Percentiles rank a stretch among this genome's conserved stretches.
phyloP scores from a whole-genome alignment of 2,888 invertebrate species.

The Osmoderma eremita region DNA sequence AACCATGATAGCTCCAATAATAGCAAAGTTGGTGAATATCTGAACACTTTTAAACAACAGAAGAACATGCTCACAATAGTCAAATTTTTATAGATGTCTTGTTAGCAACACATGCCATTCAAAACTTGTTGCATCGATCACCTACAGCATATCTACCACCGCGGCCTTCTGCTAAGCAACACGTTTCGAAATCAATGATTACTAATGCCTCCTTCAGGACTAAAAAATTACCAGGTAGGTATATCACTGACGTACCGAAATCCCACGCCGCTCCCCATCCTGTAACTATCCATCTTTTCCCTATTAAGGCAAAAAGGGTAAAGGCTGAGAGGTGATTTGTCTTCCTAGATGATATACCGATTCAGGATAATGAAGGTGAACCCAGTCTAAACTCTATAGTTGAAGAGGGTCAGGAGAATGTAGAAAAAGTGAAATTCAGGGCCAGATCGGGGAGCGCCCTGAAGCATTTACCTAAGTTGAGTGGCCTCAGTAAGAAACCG shows the following conservation, averaged over 20 bases:
- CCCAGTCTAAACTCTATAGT: constrained; percentile 74
- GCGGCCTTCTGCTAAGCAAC: constrained; percentile 60
- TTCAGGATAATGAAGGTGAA: constrained; percentile 76
- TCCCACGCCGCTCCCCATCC: not conserved
- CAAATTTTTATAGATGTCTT: constrained; percentile 67
- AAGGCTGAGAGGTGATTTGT: constrained; percentile 45
- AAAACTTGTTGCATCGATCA: constrained; percentile 79
- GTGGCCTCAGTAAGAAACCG: constrained; percentile 73
- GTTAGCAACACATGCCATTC: constrained; percentile 87
- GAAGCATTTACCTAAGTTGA: constrained; percentile 72
- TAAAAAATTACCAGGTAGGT: constrained; percentile 91
- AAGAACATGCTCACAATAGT: not conserved
- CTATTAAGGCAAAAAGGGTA: constrained; percentile 39
- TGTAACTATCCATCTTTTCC: constrained; percentile 24
- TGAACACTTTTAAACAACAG: not conserved
- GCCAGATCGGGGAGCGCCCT: constrained; percentile 67
- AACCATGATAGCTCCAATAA: no score
- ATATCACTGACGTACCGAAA: not conserved
- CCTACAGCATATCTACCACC: constrained; percentile 57
- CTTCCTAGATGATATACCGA: constrained; percentile 86
- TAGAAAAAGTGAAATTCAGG: constrained; percentile 60
- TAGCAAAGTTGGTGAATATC: no score
- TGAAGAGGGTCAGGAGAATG: constrained; percentile 72
- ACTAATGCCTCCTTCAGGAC: constrained; percentile 98
- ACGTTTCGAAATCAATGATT: constrained; percentile 92